Evolutionary conservation across 2,888 invertebrate genomes (phyloP).

Genomic region (Choreutis nemorana): DNA sequence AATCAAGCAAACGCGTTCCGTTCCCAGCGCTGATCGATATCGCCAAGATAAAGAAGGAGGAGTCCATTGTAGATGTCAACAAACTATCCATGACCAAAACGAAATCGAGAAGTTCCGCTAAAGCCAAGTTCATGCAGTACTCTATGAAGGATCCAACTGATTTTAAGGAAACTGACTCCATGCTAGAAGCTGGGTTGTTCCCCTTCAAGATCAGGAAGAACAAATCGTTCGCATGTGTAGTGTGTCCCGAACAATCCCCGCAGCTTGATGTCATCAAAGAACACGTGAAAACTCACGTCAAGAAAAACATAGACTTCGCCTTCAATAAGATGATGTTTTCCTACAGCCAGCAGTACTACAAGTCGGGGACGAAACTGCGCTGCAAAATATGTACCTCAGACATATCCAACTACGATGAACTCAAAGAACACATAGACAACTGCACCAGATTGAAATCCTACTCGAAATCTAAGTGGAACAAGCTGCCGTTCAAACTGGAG

Average conservation of each 20-base stretch:
- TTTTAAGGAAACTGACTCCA: constrained; percentile 27
- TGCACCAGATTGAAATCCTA: constrained; percentile 28
- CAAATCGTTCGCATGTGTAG: constrained; percentile 27
- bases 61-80: constrained; percentile 19
- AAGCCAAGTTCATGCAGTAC: constrained; percentile 18
- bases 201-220: constrained; percentile 48
- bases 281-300: constrained; percentile 34
- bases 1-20: too few species aligned
- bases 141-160: constrained; percentile 24
- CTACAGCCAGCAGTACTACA: constrained; percentile 37
- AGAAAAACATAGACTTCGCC: constrained; percentile 30
- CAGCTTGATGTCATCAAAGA: constrained; percentile 33
- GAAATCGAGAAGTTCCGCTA: constrained; percentile 11
- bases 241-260: constrained; percentile 35
- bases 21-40: constrained; percentile 26
- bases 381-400: constrained; percentile 46
- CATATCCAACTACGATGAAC: constrained; percentile 26
- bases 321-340: constrained; percentile 47
- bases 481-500: constrained; percentile 47
- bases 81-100: constrained; percentile 20
- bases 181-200: constrained; percentile 37
- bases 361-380: constrained; percentile 19
- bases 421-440: constrained; percentile 33
- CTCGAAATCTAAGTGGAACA: constrained; percentile 26
- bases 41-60: constrained; percentile 33